A percentile compares a stretch with the other conserved stretches of the same genome.
These are phyloP conservation scores for Maniola jurtina DNA, from an alignment of 1,140 invertebrate species.

Conservation along the genomic window DNA sequence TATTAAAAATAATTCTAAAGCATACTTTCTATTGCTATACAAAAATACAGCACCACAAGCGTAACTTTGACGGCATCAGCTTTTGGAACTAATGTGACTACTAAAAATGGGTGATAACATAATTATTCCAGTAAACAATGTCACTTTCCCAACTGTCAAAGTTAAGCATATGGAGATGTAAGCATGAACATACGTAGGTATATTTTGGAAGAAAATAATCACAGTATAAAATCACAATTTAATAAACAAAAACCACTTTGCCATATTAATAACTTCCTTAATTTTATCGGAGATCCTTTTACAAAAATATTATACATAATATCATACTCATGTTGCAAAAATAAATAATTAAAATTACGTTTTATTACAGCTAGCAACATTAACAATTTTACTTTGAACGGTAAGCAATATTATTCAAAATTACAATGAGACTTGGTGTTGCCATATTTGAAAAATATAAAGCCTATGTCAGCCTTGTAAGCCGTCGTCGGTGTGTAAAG, in stretches of 20 bases:
- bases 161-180: background rate
- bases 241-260: conserved; percentile 33
- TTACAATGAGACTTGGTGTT: conserved; percentile 40
- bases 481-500: conserved; percentile 32
- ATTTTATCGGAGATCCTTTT: conserved; percentile 54
- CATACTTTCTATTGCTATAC: conserved; percentile 26
- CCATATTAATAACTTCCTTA: conserved; percentile 41
- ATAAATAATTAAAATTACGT: conserved; percentile 62
- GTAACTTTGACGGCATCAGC: background rate
- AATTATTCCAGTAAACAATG: no score
- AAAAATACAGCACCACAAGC: conserved; percentile 23
- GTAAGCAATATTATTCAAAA: conserved; percentile 68
- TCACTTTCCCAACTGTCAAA: background rate
- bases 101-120: no score
- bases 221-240: conserved; percentile 65
- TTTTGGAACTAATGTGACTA: background rate
- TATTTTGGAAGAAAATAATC: conserved; percentile 50
- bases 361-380: conserved; percentile 68
- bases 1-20: conserved; percentile 39
- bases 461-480: conserved; percentile 31
- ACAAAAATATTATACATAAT: conserved; percentile 63
- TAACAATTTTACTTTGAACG: conserved; percentile 64
- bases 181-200: conserved; percentile 18
- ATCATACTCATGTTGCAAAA: conserved; percentile 54
- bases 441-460: conserved; percentile 43